Evolutionary conservation across 1,140 invertebrate species (phyloP).

Genomic region (Drosophila santomea): DNA sequence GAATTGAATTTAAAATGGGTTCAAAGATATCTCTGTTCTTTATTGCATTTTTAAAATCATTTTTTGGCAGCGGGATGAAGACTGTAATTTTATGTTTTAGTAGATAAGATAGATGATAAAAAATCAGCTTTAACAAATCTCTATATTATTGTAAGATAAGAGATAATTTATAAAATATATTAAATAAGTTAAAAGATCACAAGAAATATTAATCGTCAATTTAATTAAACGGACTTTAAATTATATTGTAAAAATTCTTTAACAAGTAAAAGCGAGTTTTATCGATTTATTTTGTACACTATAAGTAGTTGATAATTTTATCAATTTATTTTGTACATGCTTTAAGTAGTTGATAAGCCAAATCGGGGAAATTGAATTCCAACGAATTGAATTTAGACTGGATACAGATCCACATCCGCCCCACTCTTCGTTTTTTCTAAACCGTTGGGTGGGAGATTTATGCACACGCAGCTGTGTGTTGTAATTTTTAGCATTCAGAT

Average conservation of each 20-base stretch:
- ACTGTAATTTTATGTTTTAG: not conserved
- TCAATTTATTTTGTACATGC: not conserved
- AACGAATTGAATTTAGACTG: conserved; percentile 68
- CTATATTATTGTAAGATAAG: too few species aligned
- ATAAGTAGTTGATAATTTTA: too few species aligned
- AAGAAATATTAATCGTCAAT: too few species aligned
- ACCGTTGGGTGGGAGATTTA: conserved; percentile 65
- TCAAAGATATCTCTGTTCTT: conserved; percentile 3
- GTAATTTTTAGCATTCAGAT: conserved; percentile 75
- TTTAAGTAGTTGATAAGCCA: conserved; percentile 69
- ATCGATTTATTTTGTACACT: too few species aligned
- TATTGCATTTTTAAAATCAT: too few species aligned
- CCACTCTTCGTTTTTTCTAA: conserved; percentile 43
- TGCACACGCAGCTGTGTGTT: conserved; percentile 81
- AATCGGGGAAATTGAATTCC: conserved; percentile 24
- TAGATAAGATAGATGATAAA: too few species aligned
- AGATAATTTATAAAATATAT: too few species aligned
- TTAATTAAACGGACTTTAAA: too few species aligned
- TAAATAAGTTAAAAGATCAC: too few species aligned
- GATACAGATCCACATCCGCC: conserved; percentile 8
- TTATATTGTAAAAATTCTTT: too few species aligned
- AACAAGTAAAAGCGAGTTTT: too few species aligned
- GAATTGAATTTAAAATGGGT: conserved; percentile 66
- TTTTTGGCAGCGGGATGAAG: not conserved
- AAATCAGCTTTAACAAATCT: too few species aligned